A percentile compares a stretch with the other conserved stretches of the same genome.
Evolutionary conservation across 2,797 vertebrate genomes (phyloP).

Genomic region (Anguilla obscura): DNA sequence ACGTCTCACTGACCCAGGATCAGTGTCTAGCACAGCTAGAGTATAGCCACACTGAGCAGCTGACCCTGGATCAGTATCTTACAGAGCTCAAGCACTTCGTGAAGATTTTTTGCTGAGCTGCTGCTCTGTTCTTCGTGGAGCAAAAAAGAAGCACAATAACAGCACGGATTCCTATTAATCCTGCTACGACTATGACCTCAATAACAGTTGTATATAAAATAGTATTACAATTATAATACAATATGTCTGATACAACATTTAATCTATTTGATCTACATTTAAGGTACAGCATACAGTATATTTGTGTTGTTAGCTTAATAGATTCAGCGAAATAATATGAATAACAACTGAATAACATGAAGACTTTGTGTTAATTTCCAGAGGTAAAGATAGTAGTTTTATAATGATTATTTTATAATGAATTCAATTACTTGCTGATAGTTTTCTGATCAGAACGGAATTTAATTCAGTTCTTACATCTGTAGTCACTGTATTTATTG

Average conservation of each 20-base stretch:
- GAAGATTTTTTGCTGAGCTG: background rate
- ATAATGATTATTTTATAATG: background rate
- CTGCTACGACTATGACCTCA: background rate
- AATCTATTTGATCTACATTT: background rate
- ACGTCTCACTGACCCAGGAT: background rate
- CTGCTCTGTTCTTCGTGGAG: background rate
- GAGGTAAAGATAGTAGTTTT: background rate
- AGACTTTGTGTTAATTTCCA: background rate
- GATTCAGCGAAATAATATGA: background rate
- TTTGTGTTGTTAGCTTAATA: background rate
- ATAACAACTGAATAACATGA: background rate
- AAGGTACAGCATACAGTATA: background rate
- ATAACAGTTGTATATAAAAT: background rate
- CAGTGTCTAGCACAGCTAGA: background rate
- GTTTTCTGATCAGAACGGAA: background rate
- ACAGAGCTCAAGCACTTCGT: background rate
- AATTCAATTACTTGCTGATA: background rate
- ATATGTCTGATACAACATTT: background rate
- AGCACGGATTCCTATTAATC: background rate
- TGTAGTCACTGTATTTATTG: background rate
- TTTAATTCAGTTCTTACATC: background rate
- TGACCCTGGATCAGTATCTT: background rate
- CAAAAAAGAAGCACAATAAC: background rate
- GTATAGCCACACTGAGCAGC: background rate
- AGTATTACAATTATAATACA: background rate